phyloP scores from a whole-genome alignment of 2,888 invertebrate species.

The Sphaeridia pumilis region DNA sequence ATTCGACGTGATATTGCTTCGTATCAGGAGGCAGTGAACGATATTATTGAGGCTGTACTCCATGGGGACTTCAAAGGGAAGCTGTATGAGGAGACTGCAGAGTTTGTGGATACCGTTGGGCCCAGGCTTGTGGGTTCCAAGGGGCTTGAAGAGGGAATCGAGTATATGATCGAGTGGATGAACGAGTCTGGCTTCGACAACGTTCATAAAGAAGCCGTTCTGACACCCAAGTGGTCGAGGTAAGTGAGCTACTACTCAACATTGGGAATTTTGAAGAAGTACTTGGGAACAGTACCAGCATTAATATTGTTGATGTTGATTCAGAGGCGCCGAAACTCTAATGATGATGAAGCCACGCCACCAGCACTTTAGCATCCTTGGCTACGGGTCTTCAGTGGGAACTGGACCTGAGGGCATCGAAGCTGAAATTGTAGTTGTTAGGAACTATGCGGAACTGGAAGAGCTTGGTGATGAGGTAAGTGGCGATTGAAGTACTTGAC shows the following conservation, averaged over 20 bases:
- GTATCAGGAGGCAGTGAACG: constrained; percentile 29
- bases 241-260: no score
- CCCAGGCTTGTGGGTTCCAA: constrained; percentile 39
- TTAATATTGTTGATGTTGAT: constrained; percentile 1
- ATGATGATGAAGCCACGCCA: neutral
- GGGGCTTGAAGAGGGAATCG: constrained; percentile 41
- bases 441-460: constrained; percentile 22
- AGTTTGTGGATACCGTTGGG: constrained; percentile 40
- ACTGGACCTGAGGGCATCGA: constrained; percentile 24
- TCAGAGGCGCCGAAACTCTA: constrained; percentile 14
- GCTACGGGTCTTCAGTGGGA: constrained; percentile 25
- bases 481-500: constrained; percentile 18
- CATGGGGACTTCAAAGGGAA: constrained; percentile 47
- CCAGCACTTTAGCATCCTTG: constrained; percentile 19
- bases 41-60: constrained; percentile 46
- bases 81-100: constrained; percentile 33
- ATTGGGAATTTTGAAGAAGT: no score
- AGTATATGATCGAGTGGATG: constrained; percentile 39
- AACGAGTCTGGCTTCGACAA: constrained; percentile 38
- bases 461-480: constrained; percentile 23
- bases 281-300: no score
- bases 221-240: constrained; percentile 37
- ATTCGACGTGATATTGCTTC: no score
- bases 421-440: constrained; percentile 27
- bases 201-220: constrained; percentile 42